Evolutionary conservation across 2,888 invertebrate species (phyloP), one percentile per base, ranked within the genome.

Genomic region (Chirona hameri): DNA sequence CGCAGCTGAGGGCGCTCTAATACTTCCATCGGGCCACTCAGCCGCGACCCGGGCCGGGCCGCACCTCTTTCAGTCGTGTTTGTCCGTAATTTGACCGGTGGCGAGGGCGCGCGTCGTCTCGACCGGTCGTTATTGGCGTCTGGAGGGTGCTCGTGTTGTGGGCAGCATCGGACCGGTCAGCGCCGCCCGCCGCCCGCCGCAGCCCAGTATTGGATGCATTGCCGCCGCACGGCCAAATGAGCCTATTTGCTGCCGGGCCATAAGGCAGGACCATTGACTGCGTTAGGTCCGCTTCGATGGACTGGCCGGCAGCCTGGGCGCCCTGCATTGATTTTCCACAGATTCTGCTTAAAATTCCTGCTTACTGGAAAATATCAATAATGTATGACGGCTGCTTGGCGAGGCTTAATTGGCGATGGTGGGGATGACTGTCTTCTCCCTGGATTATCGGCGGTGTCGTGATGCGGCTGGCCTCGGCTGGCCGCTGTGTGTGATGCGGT

Each of bases 131-230:
- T 72, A 72, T 72, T 72, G 72, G 12, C 5, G 31, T 72, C 18
- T 72, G 31, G 72, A 72, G 72, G 14, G 72, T 12, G 15, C n/a
- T n/a, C 29, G 4, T n/a, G n/a, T n/a, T n/a, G 60, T 7, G 24
- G 27, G 65, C 24, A 14, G 12, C 27, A 12, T 14, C 65, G 14
- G 65, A 27, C 14, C 60, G 60, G 65, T 12, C 18, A 5, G 1
- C 21, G 65, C 65, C 27, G 65, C 27, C 27, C 5, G 2, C 31
- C 29, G 31, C 72, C 15, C 72, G 29, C 72, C n/a, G n/a, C 31
- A 31, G 29, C 14, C 72, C 31, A 72, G 15, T 18, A 31, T 90
- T 72, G 31, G 72, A 72, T 31, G 31, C 31, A 72, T 31, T 31
- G 72, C 31, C 21, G 31, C 29, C 21, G 31, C 29, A 3, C 72